Base-by-base conservation (phyloP, 2,797 vertebrate species). In the Notoglanidium macrostoma region DNA sequence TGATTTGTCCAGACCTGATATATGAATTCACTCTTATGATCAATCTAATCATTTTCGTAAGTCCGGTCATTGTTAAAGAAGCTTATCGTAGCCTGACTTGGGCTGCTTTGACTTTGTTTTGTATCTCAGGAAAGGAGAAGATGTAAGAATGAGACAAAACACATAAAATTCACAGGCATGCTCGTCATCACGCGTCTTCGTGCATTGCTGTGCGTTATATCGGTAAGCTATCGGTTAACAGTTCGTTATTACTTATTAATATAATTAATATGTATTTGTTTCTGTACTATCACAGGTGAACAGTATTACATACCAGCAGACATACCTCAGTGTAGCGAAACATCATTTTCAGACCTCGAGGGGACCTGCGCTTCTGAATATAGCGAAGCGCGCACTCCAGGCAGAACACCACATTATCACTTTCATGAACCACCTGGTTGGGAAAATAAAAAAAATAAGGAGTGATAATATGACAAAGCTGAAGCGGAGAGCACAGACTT, bases 331-430 rank as follows among this genome's bases (percentile, higher is more conserved):
- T 98, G 0, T 99, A 99, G 91, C 98, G 98, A 92, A 99, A 99
- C 98, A 99, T 99, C 95, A 99, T 96, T 92, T 99, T 99, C 88
- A 99, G 96, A 88, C 98, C 98, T 72, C 98, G 97, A 91, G 98
- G 99, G 80, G 98, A 98, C 94, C 99, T 98, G 94, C 99, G 97
- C 92, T 98, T 99, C 92, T 99, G 97, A 94, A 99, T 98, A 0
- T 98, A 98, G 91, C 97, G 96, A 91, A 99, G 96, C 2, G 98
- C 98, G 87, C 98, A 99, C 94, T 99, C 98, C 94, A 99, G 94
- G 94, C 98, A 99, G 95, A 99, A 99, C 90, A 99, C 98, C 70
- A 99, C 98, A 0, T 99, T 99, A 91, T 99, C 98, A 0, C 97
- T 99, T 94, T 99, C 98, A 93, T 99, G 98, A 59, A 99, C 98